A percentile compares a stretch with the other conserved stretches of the same genome.
phyloP scores from a whole-genome alignment of 2,113 vertebrate species.

The Lagopus leucura region DNA sequence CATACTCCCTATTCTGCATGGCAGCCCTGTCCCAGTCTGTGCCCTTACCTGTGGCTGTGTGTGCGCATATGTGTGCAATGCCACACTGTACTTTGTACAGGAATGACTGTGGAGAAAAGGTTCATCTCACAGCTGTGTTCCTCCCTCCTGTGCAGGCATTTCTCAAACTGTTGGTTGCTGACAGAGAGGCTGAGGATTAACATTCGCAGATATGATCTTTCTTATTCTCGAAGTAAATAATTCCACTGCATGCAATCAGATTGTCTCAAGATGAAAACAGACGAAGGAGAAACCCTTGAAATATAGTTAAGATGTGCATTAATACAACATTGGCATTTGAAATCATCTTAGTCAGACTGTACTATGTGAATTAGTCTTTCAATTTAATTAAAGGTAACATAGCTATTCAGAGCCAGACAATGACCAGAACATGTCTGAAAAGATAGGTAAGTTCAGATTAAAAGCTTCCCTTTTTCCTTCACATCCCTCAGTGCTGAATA shows the following conservation, averaged over 20 bases:
- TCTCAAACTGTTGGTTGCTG: background rate
- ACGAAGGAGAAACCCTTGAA: background rate
- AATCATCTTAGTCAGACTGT: background rate
- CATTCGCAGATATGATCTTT: background rate
- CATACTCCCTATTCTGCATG: background rate
- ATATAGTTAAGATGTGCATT: background rate
- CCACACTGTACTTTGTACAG: background rate
- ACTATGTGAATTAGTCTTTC: background rate
- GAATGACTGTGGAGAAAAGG: background rate
- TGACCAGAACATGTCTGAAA: background rate
- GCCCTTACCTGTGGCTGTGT: rapidly evolving
- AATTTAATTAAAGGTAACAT: background rate
- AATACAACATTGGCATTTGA: background rate
- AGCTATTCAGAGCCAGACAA: background rate
- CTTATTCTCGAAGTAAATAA: background rate
- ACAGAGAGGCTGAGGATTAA: background rate
- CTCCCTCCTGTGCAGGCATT: background rate
- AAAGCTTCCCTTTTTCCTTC: background rate
- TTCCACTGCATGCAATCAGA: background rate
- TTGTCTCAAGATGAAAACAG: background rate
- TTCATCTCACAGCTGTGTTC: background rate
- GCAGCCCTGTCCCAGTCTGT: background rate
- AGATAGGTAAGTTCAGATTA: background rate
- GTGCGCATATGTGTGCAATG: rapidly evolving
- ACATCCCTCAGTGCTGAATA: background rate